A percentile compares a stretch with the other conserved stretches of the same genome.
Conservation (phyloP, 2,888 invertebrate species). For the Nephrotoma appendiculata region DNA sequence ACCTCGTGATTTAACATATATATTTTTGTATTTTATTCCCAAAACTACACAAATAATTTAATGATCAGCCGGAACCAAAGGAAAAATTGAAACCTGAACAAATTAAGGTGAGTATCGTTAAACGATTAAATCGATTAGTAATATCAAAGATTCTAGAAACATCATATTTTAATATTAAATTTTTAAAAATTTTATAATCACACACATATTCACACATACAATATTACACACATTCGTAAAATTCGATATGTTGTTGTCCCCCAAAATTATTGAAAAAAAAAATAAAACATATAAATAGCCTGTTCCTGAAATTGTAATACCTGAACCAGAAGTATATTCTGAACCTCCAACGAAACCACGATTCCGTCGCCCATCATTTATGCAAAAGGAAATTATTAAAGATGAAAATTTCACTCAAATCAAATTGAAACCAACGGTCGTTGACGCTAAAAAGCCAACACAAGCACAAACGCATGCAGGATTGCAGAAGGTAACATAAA, state of each 20-base stretch:
- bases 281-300: slow-evolving; percentile 16
- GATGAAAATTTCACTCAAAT: slow-evolving; percentile 42
- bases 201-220: not conserved
- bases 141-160: not conserved
- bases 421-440: slow-evolving; percentile 45
- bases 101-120: not conserved
- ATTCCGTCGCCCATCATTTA: slow-evolving; percentile 29
- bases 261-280: not conserved
- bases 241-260: not conserved
- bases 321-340: slow-evolving; percentile 19
- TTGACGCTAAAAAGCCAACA: slow-evolving; percentile 26
- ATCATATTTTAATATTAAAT: not conserved
- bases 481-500: slow-evolving; percentile 25
- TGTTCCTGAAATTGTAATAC: slow-evolving; percentile 22
- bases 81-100: not conserved
- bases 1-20: not conserved
- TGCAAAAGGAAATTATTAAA: slow-evolving; percentile 34
- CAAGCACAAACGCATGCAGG: slow-evolving; percentile 24
- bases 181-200: slow-evolving; percentile 3
- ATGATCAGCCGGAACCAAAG: not conserved
- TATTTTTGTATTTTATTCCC: not conserved
- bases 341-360: slow-evolving; percentile 18
- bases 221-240: slow-evolving; percentile 4
- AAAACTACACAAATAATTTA: not conserved
- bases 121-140: not conserved